Evolutionary conservation across 92 coral and sea anemone genomes (phyloP).

Genomic region (Bergia sp.): DNA sequence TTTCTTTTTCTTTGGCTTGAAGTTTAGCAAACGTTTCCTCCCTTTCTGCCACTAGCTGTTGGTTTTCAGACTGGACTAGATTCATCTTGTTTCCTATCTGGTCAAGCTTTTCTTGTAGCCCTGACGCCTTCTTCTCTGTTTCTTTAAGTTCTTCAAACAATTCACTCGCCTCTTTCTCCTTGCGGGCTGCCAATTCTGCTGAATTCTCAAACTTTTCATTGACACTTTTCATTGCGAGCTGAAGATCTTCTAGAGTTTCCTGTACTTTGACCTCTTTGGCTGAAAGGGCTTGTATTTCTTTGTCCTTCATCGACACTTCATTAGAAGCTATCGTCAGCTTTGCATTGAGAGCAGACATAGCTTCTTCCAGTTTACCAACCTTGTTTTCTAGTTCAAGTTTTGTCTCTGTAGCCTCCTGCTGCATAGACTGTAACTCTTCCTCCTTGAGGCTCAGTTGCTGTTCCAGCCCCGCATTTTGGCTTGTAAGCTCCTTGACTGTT

Average conservation of each 20-base stretch:
- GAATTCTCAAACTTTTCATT: constrained; percentile 59
- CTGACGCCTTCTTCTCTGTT: constrained; percentile 41
- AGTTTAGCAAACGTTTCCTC: constrained; percentile 53
- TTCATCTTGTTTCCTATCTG: constrained; percentile 42
- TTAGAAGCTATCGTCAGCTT: constrained; percentile 49
- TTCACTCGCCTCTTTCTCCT: constrained; percentile 58
- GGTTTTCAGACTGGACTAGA: constrained; percentile 43
- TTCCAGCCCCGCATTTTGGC: constrained; percentile 47
- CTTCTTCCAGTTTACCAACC: constrained; percentile 52
- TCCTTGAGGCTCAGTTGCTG: constrained; percentile 50
- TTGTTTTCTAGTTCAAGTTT: constrained; percentile 48
- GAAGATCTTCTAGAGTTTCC: constrained; percentile 38
- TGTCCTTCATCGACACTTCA: constrained; percentile 44
- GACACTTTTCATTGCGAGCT: constrained; percentile 25
- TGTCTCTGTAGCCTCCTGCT: constrained; percentile 37
- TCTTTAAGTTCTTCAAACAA: constrained; percentile 47
- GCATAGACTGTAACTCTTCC: constrained; percentile 48
- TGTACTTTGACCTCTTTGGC: constrained; percentile 36
- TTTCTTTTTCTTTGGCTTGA: constrained; percentile 61
- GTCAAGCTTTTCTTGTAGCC: constrained; percentile 41
- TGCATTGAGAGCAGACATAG: constrained; percentile 19
- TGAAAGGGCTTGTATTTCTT: constrained; percentile 54
- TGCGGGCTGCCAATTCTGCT: constrained; percentile 48
- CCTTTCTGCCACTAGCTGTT: constrained; percentile 43
- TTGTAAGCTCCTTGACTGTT: constrained; percentile 37